Conservation (phyloP, 1,140 invertebrate species). For the Drosophila burlai region DNA sequence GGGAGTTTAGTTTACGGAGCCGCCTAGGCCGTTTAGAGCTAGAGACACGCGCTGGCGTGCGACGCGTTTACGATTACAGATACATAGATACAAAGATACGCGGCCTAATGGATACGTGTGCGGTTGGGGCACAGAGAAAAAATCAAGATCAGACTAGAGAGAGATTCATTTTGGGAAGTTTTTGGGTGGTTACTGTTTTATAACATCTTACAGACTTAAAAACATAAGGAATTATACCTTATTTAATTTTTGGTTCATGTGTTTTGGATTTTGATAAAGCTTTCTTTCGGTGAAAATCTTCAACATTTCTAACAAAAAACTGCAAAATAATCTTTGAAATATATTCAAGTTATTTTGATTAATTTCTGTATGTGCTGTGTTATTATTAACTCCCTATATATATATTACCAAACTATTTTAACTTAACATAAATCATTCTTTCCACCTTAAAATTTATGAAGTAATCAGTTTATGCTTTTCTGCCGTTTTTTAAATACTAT, state of each 20-base stretch:
- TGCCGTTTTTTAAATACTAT: not conserved
- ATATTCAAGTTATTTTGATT: not conserved
- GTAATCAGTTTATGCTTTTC: too few relatives aligned
- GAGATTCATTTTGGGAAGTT: not conserved
- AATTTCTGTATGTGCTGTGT: not conserved
- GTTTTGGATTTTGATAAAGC: too few relatives aligned
- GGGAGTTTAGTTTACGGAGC: slow-evolving; percentile 26
- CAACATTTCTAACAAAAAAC: not conserved
- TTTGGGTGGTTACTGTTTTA: not conserved
- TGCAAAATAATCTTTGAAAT: not conserved
- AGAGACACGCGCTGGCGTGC: slow-evolving; percentile 63
- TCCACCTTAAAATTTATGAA: not conserved
- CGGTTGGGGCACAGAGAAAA: not conserved
- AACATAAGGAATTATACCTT: too few relatives aligned
- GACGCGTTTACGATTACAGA: slow-evolving; percentile 52
- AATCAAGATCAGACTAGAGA: not conserved
- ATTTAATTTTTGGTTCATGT: too few relatives aligned
- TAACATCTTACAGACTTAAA: too few relatives aligned
- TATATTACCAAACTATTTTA: not conserved
- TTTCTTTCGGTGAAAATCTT: too few relatives aligned
- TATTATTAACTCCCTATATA: too few relatives aligned
- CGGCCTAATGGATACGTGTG: slow-evolving; percentile 46
- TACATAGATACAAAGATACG: slow-evolving; percentile 54
- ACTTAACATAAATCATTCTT: not conserved
- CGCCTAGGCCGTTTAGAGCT: slow-evolving; percentile 41